Base-by-base conservation (phyloP, 2,797 vertebrate species). In the Cephalopachus bancanus region DNA sequence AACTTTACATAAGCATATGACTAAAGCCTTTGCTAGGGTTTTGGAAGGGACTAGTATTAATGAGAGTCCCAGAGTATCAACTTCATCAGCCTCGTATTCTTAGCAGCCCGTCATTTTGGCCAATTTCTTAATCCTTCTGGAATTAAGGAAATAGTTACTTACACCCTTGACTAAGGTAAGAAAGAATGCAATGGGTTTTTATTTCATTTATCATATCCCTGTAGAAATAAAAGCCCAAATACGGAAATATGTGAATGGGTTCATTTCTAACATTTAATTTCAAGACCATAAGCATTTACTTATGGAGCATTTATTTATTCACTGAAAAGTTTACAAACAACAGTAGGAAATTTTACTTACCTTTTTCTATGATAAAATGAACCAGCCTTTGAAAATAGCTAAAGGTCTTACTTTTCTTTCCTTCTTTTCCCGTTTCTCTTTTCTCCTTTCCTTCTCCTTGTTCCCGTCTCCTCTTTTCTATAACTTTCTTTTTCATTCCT, bases 121-220 rank as follows among this genome's bases (percentile, higher is more conserved):
- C 72, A 57, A 78, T 15, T 76, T 92, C 59, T 79, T 62, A 94
- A 83, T 95, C 71, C 49, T 93, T 4, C 1, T 71, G 51, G 55
- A 93, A 55, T 60, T 65, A 88, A 69, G 75, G 75, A 91, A 97
- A 74, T 74, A 88, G 15, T 28, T 96, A 14, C 30, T 44, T 72
- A 14, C 19, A 71, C 3, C n/a, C 49, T 85, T 80, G 59, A 14
- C 33, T 83, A 57, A 65, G 78, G 37, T 72, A 72, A 85, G 59
- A 89, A 67, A 89, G 64, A 88, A 60, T 37, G 67, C 30, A 53
- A 37, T 30, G 28, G 67, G 95, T 57, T 89, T 65, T 74, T 30
- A 37, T 87, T 89, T 87, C 33, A 72, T 93, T 83, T 86, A 55
- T 51, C 79, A 78, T 11, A 26, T 81, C 83, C 60, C 91, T 83